Base-by-base conservation (phyloP, 1,140 invertebrate genomes). In the Copidosoma floridanum region DNA sequence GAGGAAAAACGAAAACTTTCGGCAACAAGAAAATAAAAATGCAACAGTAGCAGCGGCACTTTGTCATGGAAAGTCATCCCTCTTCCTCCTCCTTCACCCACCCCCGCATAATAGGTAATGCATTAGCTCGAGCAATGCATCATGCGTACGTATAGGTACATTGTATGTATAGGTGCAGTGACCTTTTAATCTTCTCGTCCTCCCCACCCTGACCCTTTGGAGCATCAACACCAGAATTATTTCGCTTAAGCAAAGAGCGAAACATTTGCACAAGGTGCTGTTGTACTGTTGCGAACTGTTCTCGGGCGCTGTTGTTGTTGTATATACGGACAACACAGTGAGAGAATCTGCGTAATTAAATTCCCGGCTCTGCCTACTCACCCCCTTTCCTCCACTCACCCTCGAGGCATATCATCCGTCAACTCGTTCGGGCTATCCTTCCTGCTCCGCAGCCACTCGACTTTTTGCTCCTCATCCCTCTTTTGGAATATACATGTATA, bases 261-360 rank as follows among this genome's bases (percentile, higher is more conserved):
- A 50, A 41, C 44, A 50, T 57, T 57, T 47, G 35, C 11, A 43
- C 46, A 47, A 47, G 50, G 26, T 52, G 20, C n/a, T 53, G 10
- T 32, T 20, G 12, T 14, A n/a, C n/a, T n/a, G n/a, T n/a, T n/a
- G n/a, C n/a, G n/a, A n/a, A n/a, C n/a, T n/a, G n/a, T n/a, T n/a
- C n/a, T n/a, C 5, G 8, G 47, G 27, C 10, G 2, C 29, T 50
- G n/a, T 23, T n/a, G 44, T n/a, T 46, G 8, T 6, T 35, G 1
- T 46, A 21, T 18, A 37, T 18, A 18, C 20, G 29, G 29, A 12
- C 40, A n/a, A n/a, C n/a, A n/a, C n/a, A n/a, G n/a, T n/a, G n/a
- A n/a, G n/a, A 38, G 21, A 46, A 23, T 46, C 43, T 16, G 16
- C 43, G 51, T 54, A 61, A 63, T 63, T 52, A 57, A 63, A 63